Evolutionary conservation across 2,888 invertebrate species (phyloP), one percentile per base, ranked within the genome.

Genomic region (Lordiphosa andalusiaca): DNA sequence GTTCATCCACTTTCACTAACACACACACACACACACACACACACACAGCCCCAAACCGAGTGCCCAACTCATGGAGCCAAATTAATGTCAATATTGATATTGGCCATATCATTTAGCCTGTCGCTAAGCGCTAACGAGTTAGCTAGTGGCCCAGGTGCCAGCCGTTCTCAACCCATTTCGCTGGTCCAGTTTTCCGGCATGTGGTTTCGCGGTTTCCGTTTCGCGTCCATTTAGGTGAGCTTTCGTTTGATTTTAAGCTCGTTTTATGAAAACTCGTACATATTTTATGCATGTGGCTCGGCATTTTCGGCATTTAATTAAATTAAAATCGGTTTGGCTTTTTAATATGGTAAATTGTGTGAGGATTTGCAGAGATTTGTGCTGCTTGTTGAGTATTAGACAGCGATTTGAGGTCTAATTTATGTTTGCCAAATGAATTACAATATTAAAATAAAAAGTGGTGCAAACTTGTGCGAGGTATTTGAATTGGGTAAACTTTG

Each of bases 31-130:
- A 25, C 6, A 9, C 30, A 25, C 6, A 9, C 30, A 25, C 6
- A 9, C 30, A 2, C 7, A 30, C 16, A 16, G 16, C 16, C 9
- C 9, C 25, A 6, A 9, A 30, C 9, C 30, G 9, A 30, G 9
- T 30, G 30, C 30, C 30, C 30, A 30, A 30, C 30, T 30, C 9
- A 30, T 30, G 30, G 3, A 30, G 30, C 9, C 30, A 30, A 84
- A 76, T 84, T 76, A 84, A 73, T 77, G 76, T 77, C 77, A 77
- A 84, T 84, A 76, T 76, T 81, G 84, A 68, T 77, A 76, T 73
- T 76, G 70, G 67, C 59, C 84, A 53, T 58, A 68, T 70, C 58
- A 64, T 81, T 84, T 69, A 56, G 71, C 61, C 55, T 61, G 36
- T 10, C 41, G 70, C 65, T 81, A 62, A 65, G 77, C 71, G 48